Evolutionary conservation across 2,888 invertebrate species (phyloP), one percentile per base, ranked within the genome.

Genomic region (Noctua janthe): DNA sequence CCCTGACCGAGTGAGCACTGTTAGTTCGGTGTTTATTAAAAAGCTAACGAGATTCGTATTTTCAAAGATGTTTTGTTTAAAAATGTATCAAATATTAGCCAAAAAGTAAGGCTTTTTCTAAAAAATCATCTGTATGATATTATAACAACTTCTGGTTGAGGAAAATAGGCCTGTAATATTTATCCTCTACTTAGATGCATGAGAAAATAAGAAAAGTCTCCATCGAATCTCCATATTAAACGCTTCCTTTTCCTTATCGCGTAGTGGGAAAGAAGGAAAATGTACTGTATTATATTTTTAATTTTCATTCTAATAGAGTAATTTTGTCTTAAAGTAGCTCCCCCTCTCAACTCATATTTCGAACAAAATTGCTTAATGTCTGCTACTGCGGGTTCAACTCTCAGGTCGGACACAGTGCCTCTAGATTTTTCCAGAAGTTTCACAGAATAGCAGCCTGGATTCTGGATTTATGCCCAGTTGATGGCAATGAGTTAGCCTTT

Each of bases 191-290:
- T 23, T 35, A 29, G 56, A 59, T 11, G 47, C 35, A 72, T 20
- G 20, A 62, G 62, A 62, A 62, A 62, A 29, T 75, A 23, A 43
- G 56, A 47, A 35, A 73, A 51, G 13, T 73, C 29, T 47, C n/a
- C 29, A 76, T 76, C 13, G 54, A 54, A 78, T 75, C 35, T 35
- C 20, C 49, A 39, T 47, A 75, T 51, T 66, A 7, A 66, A 29
- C 13, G 43, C 23, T 43, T 66, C 11, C 2, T 66, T 75, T 59
- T 77, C 51, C 64, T 29, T 77, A n/a, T 15, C 10, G 39, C 56
- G 39, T 51, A 35, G 20, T 43, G 5, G 10, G 1, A 51, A 64
- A 23, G 0, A 17, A 64, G n/a, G 49, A 74, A 54, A 64, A 71
- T 54, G 23, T 74, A 64, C n/a, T 15, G 39, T 15, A 29, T 35